Evolutionary conservation across 1,140 invertebrate species (phyloP).

Genomic region (Caenorhabditis remanei): DNA sequence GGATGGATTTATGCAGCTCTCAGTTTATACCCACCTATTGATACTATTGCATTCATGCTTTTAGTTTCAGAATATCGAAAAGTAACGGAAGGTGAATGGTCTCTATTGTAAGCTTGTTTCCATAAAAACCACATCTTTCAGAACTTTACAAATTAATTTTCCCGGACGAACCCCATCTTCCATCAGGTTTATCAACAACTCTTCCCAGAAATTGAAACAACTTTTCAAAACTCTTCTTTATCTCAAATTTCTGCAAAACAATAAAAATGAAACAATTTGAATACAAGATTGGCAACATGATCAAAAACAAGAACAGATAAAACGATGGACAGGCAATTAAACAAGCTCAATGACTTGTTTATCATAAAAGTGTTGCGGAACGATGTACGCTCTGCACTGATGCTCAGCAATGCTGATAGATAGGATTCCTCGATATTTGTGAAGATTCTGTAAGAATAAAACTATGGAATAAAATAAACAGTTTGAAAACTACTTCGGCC

Average conservation of each 20-base stretch:
- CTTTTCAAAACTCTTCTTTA: too few species aligned
- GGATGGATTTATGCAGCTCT: constrained; percentile 26
- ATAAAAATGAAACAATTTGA: too few species aligned
- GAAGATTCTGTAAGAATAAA: neutral
- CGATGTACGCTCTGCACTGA: neutral
- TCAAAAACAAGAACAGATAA: too few species aligned
- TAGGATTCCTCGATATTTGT: neutral
- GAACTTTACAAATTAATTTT: neutral
- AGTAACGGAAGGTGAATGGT: neutral
- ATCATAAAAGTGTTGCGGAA: neutral
- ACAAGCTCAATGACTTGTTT: too few species aligned
- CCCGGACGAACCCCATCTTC: neutral
- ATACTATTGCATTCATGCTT: neutral
- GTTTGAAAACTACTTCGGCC: neutral
- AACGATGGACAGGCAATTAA: too few species aligned
- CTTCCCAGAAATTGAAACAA: too few species aligned
- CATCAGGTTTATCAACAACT: neutral
- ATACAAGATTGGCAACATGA: too few species aligned
- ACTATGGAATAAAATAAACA: neutral
- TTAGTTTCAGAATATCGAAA: neutral
- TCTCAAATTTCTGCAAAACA: too few species aligned
- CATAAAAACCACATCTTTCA: neutral
- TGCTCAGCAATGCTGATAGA: neutral
- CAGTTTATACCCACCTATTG: constrained; percentile 7
- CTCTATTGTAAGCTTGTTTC: neutral